Conservation (phyloP, 2,888 invertebrate species). For the Epicampocera succincta region DNA sequence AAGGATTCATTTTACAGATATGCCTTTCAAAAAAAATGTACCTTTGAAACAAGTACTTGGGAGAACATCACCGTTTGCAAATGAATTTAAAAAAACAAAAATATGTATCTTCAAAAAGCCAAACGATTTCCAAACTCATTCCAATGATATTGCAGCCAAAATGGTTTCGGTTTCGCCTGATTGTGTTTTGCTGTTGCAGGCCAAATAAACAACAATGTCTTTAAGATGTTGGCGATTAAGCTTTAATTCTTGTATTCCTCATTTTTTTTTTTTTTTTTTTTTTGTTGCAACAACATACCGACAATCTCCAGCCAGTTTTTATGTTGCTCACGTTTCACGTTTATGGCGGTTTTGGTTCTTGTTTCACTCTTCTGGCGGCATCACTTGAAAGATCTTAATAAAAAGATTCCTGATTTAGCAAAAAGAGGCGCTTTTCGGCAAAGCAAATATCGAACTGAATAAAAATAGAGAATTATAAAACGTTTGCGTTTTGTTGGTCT, state of each 20-base stretch:
- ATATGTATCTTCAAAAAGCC: no score
- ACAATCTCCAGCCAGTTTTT: constrained; percentile 33
- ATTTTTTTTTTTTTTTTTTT: background rate
- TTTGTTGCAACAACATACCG: constrained; percentile 13
- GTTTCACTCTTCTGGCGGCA: constrained; percentile 43
- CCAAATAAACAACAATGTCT: constrained; percentile 41
- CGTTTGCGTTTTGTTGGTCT: no score
- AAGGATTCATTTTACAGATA: no score
- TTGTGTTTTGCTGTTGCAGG: constrained; percentile 25
- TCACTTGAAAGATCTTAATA: constrained; percentile 35
- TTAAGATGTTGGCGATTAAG: constrained; percentile 43
- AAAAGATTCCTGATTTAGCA: constrained; percentile 1
- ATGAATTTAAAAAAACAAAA: no score
- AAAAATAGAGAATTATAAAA: constrained; percentile 60
- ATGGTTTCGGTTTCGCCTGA: constrained; percentile 1
- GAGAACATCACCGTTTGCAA: no score
- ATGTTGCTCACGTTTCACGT: constrained; percentile 64
- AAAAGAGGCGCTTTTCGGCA: background rate
- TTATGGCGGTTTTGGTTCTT: constrained; percentile 29
- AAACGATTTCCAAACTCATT: background rate
- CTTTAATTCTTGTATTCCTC: constrained; percentile 16
- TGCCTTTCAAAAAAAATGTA: no score
- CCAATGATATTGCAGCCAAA: constrained; percentile 33
- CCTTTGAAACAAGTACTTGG: no score
- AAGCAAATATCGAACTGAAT: constrained; percentile 40